Base-by-base conservation (phyloP, 2,113 vertebrate genomes). In the Hemiprocne comata region DNA sequence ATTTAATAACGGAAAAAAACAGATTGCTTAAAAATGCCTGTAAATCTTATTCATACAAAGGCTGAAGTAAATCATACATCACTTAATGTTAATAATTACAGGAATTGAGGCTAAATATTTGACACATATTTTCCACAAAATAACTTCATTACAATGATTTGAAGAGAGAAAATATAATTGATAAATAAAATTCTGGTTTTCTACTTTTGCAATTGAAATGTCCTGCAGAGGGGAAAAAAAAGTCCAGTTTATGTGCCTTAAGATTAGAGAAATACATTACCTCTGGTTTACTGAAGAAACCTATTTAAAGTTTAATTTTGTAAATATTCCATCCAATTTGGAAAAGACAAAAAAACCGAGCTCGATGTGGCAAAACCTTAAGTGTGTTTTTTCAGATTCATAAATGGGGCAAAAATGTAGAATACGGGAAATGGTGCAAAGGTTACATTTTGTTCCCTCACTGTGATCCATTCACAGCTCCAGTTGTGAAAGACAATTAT, bases 251-350 rank as follows among this genome's bases (percentile, higher is more conserved):
- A 94, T 54, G 77, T 69, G 71, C 65, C 67, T 92, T 87, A 80
- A 94, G 67, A 90, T 92, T 70, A 90, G 62, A 93, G 66, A 75
- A 94, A 87, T 69, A 91, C 40, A 83, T 83, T 77, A 85, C 23
- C 50, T 76, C 92, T 89, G 24, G 57, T 74, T 82, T 87, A 34
- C 54, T 60, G 54, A 95, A 94, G 67, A 84, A 60, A 25, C 17
- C 66, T 79, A 84, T 91, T 97, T 95, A 93, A 95, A 96, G 93
- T 92, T 94, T 89, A 89, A 97, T 87, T 53, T 87, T 76, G 48
- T 87, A 90, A 96, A 96, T 94, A 97, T 85, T 82, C 53, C 46
- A 78, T 93, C 26, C 4, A 11, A 92, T 91, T 96, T 26, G 16
- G 36, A 96, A 93, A 65, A 42, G 64, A 33, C 26, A 29, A 54